These are phyloP conservation scores for Psittacula cyanocephala DNA, from an alignment of 2,113 vertebrate genomes.

Conservation along the genomic window DNA sequence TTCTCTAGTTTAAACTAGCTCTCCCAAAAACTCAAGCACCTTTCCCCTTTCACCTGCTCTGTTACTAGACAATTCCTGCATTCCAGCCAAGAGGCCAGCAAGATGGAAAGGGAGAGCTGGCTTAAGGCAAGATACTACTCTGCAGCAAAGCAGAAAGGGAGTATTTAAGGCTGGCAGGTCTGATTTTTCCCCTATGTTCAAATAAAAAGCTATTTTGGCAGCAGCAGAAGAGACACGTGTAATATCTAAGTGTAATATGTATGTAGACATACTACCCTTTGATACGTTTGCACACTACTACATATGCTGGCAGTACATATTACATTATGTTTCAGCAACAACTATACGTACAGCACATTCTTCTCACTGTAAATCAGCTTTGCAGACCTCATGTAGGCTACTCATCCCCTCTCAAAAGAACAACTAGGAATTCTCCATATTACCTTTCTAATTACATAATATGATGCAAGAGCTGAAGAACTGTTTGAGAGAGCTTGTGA, in stretches of 20 bases:
- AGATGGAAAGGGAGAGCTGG: not conserved
- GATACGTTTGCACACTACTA: no score
- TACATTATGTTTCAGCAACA: not conserved
- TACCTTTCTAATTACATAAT: not conserved
- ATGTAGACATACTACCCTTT: not conserved
- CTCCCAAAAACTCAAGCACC: not conserved
- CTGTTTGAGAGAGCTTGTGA: not conserved
- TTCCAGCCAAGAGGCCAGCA: not conserved
- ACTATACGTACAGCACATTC: fast-evolving
- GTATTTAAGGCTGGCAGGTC: not conserved
- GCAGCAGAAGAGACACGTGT: not conserved
- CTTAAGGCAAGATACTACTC: not conserved
- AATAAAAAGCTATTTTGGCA: not conserved
- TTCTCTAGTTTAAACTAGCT: conserved; percentile 16
- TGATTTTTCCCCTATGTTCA: not conserved
- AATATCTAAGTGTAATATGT: fast-evolving
- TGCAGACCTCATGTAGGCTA: not conserved
- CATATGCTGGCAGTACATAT: not conserved
- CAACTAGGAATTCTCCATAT: not conserved
- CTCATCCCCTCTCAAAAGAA: not conserved
- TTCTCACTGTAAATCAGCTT: not conserved
- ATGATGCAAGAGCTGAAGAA: not conserved
- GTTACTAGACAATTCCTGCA: not conserved
- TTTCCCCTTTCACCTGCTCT: not conserved
- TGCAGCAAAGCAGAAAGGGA: not conserved